Evolutionary conservation across 2,888 invertebrate genomes (phyloP), one percentile per base, ranked within the genome.

Genomic region (Andrena camellia): DNA sequence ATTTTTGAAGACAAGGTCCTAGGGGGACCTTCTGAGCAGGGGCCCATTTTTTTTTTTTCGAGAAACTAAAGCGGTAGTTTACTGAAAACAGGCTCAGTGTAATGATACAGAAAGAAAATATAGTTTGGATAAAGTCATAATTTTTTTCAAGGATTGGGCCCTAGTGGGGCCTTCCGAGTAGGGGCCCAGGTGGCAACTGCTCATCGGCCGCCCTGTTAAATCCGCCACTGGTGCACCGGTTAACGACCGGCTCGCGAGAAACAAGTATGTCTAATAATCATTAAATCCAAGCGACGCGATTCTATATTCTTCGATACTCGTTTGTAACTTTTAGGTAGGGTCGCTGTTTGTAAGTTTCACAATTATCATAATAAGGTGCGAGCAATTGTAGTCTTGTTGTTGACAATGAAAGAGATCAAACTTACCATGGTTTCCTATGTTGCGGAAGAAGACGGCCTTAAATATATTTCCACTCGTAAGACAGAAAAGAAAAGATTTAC

Each of bases 381-480:
- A 77, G 57, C 68, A 64, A 87, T 81, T 59, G 63, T 87, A 84
- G 83, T 82, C 75, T 83, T 80, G 78, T 81, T 80, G 76, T 77
- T 78, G 74, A 87, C 48, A 69, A 76, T 83, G 63, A 81, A 89
- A 81, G 89, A 91, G 89, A 91, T 92, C 86, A 90, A 90, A 90
- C 88, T 88, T 84, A 90, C 86, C 86, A 90, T 89, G 88, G 87
- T 91, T 92, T 91, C 90, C 89, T 90, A 87, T 90, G 90, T 90
- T 90, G 88, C 86, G 88, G 84, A 86, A 87, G 85, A 83, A 91
- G 89, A 92, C 90, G 92, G 92, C 91, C 91, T 93, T 93, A 92
- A 90, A 91, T 90, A 91, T 90, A 90, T 89, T 89, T 87, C 85
- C 85, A 85, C 86, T 84, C 88, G 69, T 86, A 85, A 87, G 86